Percentiles rank a stretch among this genome's conserved stretches.
These are phyloP conservation scores for Euglossa dilemma DNA, from an alignment of 1,140 invertebrate genomes.

Conservation along the genomic window DNA sequence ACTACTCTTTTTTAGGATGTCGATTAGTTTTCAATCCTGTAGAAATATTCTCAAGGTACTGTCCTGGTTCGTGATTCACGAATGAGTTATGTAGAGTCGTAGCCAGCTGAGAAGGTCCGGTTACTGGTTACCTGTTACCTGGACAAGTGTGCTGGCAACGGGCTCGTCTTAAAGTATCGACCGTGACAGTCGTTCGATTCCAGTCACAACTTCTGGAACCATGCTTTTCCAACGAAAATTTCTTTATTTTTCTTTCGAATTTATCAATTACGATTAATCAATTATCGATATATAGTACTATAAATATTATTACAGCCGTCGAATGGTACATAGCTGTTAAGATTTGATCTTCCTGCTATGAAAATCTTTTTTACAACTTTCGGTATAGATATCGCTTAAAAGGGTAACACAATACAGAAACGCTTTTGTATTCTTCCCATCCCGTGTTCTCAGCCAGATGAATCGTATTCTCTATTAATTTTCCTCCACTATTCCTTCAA, in stretches of 20 bases:
- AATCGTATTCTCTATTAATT: background rate
- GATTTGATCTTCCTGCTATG: background rate
- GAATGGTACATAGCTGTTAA: background rate
- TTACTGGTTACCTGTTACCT: conserved; percentile 57
- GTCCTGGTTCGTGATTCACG: conserved; percentile 56
- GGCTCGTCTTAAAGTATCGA: conserved; percentile 41
- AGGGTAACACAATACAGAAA: background rate
- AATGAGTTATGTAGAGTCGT: conserved; percentile 48
- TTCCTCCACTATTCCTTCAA: too few species aligned
- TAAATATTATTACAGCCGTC: background rate
- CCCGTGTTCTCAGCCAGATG: background rate
- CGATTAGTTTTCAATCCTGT: background rate
- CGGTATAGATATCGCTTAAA: background rate
- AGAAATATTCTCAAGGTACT: conserved; percentile 40
- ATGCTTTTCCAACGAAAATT: conserved; percentile 14
- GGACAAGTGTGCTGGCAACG: conserved; percentile 43
- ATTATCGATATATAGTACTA: too few species aligned
- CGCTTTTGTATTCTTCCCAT: background rate
- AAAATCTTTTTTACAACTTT: too few species aligned
- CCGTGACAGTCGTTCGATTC: conserved; percentile 23
- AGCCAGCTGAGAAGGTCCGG: conserved; percentile 55
- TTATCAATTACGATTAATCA: too few species aligned
- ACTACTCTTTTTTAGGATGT: background rate
- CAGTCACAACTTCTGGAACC: background rate
- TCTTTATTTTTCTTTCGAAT: background rate